phyloP scores from a whole-genome alignment of 2,113 vertebrate species.

The Hyla sarda region DNA sequence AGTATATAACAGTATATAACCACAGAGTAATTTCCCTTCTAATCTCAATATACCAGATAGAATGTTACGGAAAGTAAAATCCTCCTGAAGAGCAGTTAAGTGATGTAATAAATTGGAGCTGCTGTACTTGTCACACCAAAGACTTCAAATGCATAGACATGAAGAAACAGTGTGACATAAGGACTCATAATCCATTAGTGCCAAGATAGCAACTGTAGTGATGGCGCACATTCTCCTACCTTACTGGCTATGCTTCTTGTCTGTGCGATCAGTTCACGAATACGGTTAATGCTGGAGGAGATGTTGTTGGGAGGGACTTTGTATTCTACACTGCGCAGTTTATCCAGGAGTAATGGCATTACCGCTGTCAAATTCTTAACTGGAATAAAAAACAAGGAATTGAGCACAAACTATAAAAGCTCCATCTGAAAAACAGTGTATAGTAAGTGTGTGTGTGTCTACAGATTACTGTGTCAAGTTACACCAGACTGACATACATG shows the following conservation, averaged over 20 bases:
- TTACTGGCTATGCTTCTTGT: constrained; percentile 95
- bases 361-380: constrained; percentile 86
- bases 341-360: constrained; percentile 86
- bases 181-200: background rate
- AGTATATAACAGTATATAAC: too few species aligned
- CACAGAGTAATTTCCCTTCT: too few species aligned
- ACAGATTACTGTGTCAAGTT: too few species aligned
- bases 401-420: too few species aligned
- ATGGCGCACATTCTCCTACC: constrained; percentile 69
- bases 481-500: too few species aligned
- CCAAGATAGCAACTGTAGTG: background rate
- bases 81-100: too few species aligned
- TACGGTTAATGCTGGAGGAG: constrained; percentile 88
- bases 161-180: background rate
- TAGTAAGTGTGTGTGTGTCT: too few species aligned
- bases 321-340: constrained; percentile 87
- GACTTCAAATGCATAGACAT: background rate
- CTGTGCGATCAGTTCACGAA: constrained; percentile 94
- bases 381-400: constrained; percentile 66
- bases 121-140: background rate
- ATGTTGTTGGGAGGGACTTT: constrained; percentile 91
- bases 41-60: too few species aligned
- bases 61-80: too few species aligned
- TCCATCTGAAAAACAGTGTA: too few species aligned
- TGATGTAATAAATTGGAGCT: background rate